phyloP scores from a whole-genome alignment of 2,113 vertebrate genomes.

The Isurus oxyrinchus region DNA sequence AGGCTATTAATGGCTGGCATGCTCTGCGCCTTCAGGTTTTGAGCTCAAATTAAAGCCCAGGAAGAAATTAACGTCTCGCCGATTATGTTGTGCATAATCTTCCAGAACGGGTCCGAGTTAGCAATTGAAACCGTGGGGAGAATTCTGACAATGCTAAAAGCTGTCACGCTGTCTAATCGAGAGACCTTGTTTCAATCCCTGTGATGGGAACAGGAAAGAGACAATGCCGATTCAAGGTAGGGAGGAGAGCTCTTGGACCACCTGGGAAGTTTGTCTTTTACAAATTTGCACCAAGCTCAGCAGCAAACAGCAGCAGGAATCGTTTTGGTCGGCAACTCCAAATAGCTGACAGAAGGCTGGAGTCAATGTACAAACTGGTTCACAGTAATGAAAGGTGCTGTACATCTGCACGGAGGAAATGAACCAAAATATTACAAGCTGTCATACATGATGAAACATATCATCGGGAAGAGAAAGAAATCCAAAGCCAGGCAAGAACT shows the following conservation, averaged over 20 bases:
- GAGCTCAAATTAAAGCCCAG: not conserved
- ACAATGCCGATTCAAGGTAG: not conserved
- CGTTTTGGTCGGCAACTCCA: not conserved
- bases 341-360: not conserved
- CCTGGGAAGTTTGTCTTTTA: not conserved
- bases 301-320: not conserved
- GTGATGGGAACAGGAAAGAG: not conserved
- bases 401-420: not conserved
- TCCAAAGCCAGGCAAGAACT: not conserved
- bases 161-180: not conserved
- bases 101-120: not conserved
- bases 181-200: not conserved
- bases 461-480: not conserved
- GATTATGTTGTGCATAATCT: not conserved
- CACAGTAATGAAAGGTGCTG: not conserved
- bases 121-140: not conserved
- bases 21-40: not conserved
- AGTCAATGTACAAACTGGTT: not conserved
- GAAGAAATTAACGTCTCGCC: not conserved
- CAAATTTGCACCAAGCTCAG: not conserved
- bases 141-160: not conserved
- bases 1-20: not conserved
- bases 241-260: not conserved
- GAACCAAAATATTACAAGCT: not conserved
- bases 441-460: not conserved